Conservation (phyloP, 2,797 vertebrate genomes). For the Leptoclinus maculatus region DNA sequence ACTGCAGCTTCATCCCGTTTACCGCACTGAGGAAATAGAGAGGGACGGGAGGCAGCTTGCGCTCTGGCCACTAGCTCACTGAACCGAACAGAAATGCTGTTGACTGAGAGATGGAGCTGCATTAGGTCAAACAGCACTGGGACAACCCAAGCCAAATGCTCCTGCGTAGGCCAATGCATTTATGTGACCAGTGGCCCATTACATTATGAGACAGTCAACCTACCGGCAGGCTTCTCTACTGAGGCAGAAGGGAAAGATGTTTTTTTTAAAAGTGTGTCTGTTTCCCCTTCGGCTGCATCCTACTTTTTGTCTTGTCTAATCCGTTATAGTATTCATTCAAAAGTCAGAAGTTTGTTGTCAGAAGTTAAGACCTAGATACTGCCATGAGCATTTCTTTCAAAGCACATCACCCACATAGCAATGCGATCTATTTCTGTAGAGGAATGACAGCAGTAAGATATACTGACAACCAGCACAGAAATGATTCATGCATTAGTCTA, state of each 20-base stretch:
- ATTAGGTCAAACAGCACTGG: conserved; percentile 72
- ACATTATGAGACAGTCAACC: conserved; percentile 66
- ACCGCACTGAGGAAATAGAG: conserved; percentile 77
- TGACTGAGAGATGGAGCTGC: conserved; percentile 72
- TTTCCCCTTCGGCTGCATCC: conserved; percentile 29
- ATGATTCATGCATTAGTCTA: not conserved
- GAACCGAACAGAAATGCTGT: conserved; percentile 71
- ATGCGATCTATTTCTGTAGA: not conserved
- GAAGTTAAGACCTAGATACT: not conserved
- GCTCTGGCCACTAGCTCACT: conserved; percentile 73
- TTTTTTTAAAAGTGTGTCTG: conserved; percentile 34
- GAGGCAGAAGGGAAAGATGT: conserved; percentile 32
- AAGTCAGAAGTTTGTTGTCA: not conserved
- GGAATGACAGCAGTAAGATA: not conserved
- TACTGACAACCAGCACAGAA: not conserved
- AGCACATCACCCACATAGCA: not conserved
- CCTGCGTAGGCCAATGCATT: conserved; percentile 61
- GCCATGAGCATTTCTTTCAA: conserved; percentile 1
- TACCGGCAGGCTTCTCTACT: conserved; percentile 45
- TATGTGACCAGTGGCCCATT: conserved; percentile 72
- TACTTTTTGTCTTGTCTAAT: conserved; percentile 15
- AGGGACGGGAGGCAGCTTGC: conserved; percentile 81
- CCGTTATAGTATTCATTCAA: conserved; percentile 21
- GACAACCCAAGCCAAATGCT: conserved; percentile 67
- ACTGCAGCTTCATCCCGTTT: conserved; percentile 80